Conservation (phyloP, 2,888 invertebrate genomes). For the Liodrosophila aerea region DNA sequence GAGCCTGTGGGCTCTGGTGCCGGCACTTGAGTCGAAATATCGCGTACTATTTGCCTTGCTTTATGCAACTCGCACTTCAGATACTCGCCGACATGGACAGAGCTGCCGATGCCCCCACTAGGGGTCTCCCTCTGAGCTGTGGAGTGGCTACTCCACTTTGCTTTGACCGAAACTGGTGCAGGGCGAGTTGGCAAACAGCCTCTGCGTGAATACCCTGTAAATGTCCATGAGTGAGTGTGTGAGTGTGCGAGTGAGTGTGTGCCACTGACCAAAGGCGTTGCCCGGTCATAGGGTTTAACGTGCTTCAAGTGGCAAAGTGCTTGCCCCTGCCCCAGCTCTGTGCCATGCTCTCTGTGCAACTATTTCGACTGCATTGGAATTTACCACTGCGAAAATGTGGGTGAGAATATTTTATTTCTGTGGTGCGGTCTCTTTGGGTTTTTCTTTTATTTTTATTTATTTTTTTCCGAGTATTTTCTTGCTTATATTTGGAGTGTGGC, state of each 20-base stretch:
- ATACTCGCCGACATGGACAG: constrained; percentile 2
- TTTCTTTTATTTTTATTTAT: constrained; percentile 5
- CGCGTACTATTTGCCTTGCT: constrained; percentile 64
- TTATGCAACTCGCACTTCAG: constrained; percentile 49
- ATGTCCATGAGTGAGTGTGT: neutral
- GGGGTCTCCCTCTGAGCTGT: constrained; percentile 6
- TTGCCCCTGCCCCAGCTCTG: constrained; percentile 3
- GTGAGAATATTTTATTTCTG: constrained; percentile 17
- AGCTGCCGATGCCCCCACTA: neutral
- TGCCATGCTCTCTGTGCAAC: constrained; percentile 27
- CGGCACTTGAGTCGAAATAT: constrained; percentile 52
- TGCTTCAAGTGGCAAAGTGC: constrained; percentile 27
- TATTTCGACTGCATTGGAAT: constrained; percentile 63
- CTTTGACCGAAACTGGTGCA: constrained; percentile 44
- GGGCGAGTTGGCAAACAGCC: constrained; percentile 29
- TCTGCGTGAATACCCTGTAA: neutral
- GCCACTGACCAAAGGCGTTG: constrained; percentile 24
- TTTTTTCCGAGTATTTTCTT: constrained; percentile 9
- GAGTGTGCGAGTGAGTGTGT: constrained; percentile 8
- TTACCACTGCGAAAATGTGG: constrained; percentile 47
- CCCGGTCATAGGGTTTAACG: constrained; percentile 25
- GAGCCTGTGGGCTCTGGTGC: constrained; percentile 1
- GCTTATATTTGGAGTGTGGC: constrained; percentile 23
- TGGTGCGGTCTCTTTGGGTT: constrained; percentile 3
- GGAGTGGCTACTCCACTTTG: constrained; percentile 43